Conservation (phyloP, 2,797 vertebrate species). For the Eidolon dupreanum region DNA sequence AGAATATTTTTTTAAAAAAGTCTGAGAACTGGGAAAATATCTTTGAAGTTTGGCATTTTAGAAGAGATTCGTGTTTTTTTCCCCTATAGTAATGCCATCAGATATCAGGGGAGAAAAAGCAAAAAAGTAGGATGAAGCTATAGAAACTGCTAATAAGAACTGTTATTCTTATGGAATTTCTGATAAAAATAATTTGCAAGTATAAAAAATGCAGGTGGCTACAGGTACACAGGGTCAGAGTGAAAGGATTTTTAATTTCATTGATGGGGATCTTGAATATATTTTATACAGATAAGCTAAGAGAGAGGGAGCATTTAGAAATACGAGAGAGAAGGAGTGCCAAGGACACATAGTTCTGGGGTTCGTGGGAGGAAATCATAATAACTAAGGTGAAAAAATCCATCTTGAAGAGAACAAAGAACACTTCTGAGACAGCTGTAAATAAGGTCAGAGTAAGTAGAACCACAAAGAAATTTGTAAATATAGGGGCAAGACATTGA, state of each 20-base stretch:
- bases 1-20: background rate
- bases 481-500: background rate
- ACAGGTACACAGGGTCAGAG: background rate
- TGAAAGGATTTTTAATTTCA: slow-evolving; percentile 36
- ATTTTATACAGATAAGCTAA: background rate
- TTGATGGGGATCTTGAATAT: background rate
- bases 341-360: background rate
- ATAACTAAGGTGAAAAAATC: background rate
- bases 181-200: background rate
- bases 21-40: background rate
- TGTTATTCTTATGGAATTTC: background rate
- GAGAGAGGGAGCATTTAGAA: background rate
- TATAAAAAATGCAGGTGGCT: background rate
- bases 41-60: background rate
- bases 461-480: background rate
- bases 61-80: background rate
- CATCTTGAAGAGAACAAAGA: background rate
- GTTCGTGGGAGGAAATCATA: background rate
- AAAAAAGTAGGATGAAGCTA: background rate
- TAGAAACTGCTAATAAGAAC: background rate
- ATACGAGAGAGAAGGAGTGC: background rate
- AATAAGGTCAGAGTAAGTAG: background rate
- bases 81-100: background rate
- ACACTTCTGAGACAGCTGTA: background rate
- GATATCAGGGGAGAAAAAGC: background rate